These are phyloP conservation scores for Serinus canaria DNA, from an alignment of 2,113 vertebrate genomes.

Conservation along the genomic window DNA sequence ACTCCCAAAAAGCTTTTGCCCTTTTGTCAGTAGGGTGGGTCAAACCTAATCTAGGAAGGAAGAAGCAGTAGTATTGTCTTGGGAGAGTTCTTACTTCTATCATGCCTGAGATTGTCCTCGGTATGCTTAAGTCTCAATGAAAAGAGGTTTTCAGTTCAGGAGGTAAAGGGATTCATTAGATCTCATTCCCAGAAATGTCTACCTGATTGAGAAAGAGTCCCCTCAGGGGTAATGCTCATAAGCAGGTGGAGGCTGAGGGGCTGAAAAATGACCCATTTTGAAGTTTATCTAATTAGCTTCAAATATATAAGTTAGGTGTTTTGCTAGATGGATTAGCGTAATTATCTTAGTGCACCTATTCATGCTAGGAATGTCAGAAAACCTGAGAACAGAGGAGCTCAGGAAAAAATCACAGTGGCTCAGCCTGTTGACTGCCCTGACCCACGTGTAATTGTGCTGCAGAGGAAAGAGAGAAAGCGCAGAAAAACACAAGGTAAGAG, in stretches of 20 bases:
- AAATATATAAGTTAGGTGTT: conserved; percentile 54
- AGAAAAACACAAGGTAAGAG: background rate
- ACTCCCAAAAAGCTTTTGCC: background rate
- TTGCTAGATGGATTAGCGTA: conserved; percentile 61
- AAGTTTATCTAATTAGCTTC: conserved; percentile 67
- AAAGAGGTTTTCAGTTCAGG: conserved; percentile 55
- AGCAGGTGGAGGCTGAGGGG: conserved; percentile 1
- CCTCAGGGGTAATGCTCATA: conserved; percentile 58
- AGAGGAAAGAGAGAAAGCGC: background rate
- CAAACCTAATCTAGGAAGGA: background rate
- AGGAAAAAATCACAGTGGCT: conserved; percentile 1
- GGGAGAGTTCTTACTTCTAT: conserved; percentile 17
- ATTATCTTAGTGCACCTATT: conserved; percentile 56
- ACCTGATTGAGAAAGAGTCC: conserved; percentile 56
- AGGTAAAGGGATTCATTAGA: conserved; percentile 59
- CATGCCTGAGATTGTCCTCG: conserved; percentile 6
- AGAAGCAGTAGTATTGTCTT: background rate
- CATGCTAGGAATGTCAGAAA: conserved; percentile 54
- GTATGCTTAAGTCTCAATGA: conserved; percentile 16
- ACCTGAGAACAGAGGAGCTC: background rate
- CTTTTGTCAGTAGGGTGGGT: background rate
- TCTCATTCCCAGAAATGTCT: conserved; percentile 58
- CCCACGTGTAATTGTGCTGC: background rate
- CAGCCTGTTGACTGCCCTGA: conserved; percentile 42
- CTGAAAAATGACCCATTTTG: conserved; percentile 69